phyloP scores from a whole-genome alignment of 2,888 invertebrate species.

The Bombyx huttoni region DNA sequence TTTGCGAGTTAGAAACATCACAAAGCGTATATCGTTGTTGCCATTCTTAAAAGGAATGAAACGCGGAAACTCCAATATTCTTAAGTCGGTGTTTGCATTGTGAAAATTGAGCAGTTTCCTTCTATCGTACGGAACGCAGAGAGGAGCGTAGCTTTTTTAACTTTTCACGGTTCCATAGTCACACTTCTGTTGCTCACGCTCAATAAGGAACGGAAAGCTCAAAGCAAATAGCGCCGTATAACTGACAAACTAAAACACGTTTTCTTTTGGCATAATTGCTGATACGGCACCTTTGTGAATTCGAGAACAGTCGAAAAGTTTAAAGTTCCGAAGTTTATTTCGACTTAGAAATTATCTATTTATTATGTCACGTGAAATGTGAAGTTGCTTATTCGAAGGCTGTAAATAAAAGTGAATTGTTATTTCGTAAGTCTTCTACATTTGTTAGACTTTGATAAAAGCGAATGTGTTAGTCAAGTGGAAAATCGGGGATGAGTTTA shows the following conservation, averaged over 20 bases:
- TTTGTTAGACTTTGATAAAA: neutral
- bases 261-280: slow-evolving; percentile 12
- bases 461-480: neutral
- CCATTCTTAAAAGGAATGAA: neutral
- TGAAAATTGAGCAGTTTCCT: slow-evolving; percentile 22
- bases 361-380: slow-evolving; percentile 26
- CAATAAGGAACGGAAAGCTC: slow-evolving; percentile 10
- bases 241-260: neutral
- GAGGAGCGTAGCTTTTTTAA: slow-evolving; percentile 21
- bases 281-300: slow-evolving; percentile 38
- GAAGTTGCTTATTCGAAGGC: slow-evolving; percentile 18
- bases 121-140: slow-evolving; percentile 13
- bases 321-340: slow-evolving; percentile 34
- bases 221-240: slow-evolving; percentile 10
- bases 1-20: neutral
- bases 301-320: slow-evolving; percentile 34
- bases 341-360: slow-evolving; percentile 33
- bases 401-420: slow-evolving; percentile 4
- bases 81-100: slow-evolving; percentile 6
- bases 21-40: neutral
- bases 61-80: neutral
- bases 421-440: neutral
- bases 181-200: slow-evolving; percentile 19
- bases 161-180: slow-evolving; percentile 24
- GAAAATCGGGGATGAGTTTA: neutral